Base-by-base conservation (phyloP, 2,797 vertebrate genomes). In the Podargus strigoides region DNA sequence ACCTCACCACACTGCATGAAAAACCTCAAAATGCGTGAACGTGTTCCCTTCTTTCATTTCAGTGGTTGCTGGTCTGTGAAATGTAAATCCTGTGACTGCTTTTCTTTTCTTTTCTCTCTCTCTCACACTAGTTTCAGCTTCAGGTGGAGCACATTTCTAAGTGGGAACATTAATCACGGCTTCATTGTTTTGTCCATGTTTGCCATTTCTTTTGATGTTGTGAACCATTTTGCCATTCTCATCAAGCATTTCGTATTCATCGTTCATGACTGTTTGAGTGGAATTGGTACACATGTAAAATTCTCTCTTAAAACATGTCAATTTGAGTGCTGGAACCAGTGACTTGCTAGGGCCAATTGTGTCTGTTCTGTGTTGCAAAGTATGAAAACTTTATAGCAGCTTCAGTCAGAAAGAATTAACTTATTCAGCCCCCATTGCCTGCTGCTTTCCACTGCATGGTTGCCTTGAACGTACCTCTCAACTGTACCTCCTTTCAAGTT, bases 291-390 rank as follows among this genome's bases (percentile, higher is more conserved):
- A 55, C 83, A 4, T 90, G 74, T 95, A 55, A 93, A 96, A 87
- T 58, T 90, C 67, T 82, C 77, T 81, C 42, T 74, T 75, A 59
- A 94, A 93, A 79, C 52, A 1, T 93, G 73, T 93, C 78, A 68
- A 78, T 93, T 87, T 79, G 78, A 94, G 53, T 95, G 44, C 81
- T 95, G 92, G 77, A 95, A 89, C 42, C 94, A 90, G 41, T 73
- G 63, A 90, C 52, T 87, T 73, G n/a, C 46, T 68, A 93, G 95
- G 69, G 75, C 39, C 17, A 19, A n/a, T 89, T 97, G 55, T 81
- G 60, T 85, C 89, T 96, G 91, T 94, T 89, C 64, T 83, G 89
- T 97, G 97, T 98, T 98, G 97, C 98, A 98, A 98, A 98, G 97
- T 97, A 97, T 97, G 97, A 97, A 98, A 97, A 94, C 94, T 97